A percentile compares a stretch with the other conserved stretches of the same genome.
phyloP scores from a whole-genome alignment of 2,113 vertebrate species.

The Triplophysa tibetana region DNA sequence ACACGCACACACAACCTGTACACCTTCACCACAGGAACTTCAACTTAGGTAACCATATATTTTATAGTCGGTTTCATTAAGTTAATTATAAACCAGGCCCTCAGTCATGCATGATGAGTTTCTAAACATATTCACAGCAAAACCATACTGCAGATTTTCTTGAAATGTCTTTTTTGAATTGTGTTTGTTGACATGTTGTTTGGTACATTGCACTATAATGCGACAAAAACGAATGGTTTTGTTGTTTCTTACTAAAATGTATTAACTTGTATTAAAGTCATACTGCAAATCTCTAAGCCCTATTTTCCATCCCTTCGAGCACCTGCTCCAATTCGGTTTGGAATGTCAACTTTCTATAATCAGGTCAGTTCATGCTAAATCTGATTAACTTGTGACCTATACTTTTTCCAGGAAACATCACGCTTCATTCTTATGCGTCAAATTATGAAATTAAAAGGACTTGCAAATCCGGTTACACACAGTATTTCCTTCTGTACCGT shows the following conservation, averaged over 20 bases:
- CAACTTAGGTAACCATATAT: not conserved
- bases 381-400: not conserved
- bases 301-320: not conserved
- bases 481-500: not conserved
- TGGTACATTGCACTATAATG: no score
- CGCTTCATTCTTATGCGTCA: not conserved
- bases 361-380: not conserved
- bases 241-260: no score
- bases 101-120: no score
- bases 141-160: no score
- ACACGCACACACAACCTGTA: slow-evolving; percentile 30
- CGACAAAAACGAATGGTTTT: no score
- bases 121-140: no score
- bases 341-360: not conserved
- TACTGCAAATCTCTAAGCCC: not conserved
- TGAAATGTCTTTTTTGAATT: no score
- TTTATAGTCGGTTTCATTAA: no score
- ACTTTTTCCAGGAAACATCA: not conserved
- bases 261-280: not conserved
- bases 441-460: not conserved
- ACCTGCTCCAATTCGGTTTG: not conserved
- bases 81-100: no score
- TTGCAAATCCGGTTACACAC: not conserved
- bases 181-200: no score
- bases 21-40: not conserved